Evolutionary conservation across 2,888 invertebrate genomes (phyloP).

Genomic region (Dynastes maya): DNA sequence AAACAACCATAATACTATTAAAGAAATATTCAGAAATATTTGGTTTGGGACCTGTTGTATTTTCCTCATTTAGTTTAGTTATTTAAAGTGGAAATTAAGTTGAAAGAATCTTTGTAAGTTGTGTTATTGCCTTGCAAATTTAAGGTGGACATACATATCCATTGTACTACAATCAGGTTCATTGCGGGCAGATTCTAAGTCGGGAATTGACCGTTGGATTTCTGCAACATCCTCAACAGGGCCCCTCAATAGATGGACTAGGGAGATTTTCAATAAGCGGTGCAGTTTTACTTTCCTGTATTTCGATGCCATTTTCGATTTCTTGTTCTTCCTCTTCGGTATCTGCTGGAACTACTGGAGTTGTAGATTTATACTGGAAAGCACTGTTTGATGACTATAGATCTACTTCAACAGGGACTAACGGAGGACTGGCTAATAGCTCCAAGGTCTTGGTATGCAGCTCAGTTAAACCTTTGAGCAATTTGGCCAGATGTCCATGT

Average conservation of each 20-base stretch:
- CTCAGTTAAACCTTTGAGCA: constrained; percentile 86
- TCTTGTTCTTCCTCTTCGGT: constrained; percentile 75
- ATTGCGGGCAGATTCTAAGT: constrained; percentile 55
- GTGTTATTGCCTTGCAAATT: constrained; percentile 62
- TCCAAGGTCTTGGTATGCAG: constrained; percentile 78
- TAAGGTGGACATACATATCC: constrained; percentile 66
- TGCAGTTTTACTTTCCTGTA: constrained; percentile 57
- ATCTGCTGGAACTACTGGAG: constrained; percentile 67
- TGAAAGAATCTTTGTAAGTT: constrained; percentile 10
- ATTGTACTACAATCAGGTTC: constrained; percentile 69
- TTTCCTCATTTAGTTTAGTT: constrained; percentile 18
- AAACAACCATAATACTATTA: too few relatives aligned
- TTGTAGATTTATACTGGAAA: constrained; percentile 88
- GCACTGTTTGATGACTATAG: constrained; percentile 84
- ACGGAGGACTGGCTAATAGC: constrained; percentile 81
- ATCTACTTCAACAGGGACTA: constrained; percentile 98
- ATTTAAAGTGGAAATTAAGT: constrained; percentile 30
- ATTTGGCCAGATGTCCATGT: constrained; percentile 86
- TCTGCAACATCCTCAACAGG: constrained; percentile 51
- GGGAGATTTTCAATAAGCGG: constrained; percentile 51
- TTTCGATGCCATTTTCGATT: constrained; percentile 68
- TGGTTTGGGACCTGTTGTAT: too few relatives aligned
- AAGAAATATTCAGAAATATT: too few relatives aligned
- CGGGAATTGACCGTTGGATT: constrained; percentile 56
- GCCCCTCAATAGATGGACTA: constrained; percentile 34